Percentiles rank a stretch among this genome's conserved stretches.
Conservation (phyloP, 1,140 invertebrate genomes). For the Microplitis mediator region DNA sequence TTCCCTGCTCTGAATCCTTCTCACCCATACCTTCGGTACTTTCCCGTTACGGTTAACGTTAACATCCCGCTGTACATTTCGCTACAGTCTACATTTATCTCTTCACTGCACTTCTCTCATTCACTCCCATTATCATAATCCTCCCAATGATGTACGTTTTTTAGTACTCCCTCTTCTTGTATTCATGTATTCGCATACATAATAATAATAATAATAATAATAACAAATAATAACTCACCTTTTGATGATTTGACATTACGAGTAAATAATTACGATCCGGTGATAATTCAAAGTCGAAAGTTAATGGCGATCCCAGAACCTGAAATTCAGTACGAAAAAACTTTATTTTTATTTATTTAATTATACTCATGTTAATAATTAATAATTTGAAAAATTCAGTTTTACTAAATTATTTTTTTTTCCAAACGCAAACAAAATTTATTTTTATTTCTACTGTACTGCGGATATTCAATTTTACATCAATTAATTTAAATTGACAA, state of each 20-base stretch:
- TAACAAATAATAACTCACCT: constrained; percentile 51
- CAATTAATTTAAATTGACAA: too few species aligned
- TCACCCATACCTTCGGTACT: not conserved
- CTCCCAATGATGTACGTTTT: not conserved
- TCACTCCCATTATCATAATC: not conserved
- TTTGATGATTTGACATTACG: constrained; percentile 63
- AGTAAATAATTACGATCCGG: constrained; percentile 64
- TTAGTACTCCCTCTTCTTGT: too few species aligned
- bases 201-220: too few species aligned
- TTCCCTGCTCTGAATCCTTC: not conserved
- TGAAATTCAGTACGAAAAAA: constrained; percentile 42
- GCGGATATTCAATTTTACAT: too few species aligned
- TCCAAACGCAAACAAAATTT: too few species aligned
- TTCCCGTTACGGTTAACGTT: not conserved
- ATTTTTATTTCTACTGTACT: too few species aligned
- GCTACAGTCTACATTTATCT: not conserved
- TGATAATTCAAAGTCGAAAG: constrained; percentile 62
- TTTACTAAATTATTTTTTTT: too few species aligned
- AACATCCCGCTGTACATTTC: constrained; percentile 6
- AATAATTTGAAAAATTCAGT: not conserved
- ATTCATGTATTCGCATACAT: too few species aligned
- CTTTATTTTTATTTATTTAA: constrained; percentile 6
- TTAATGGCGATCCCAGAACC: constrained; percentile 47
- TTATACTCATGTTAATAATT: not conserved
- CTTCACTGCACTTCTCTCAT: not conserved